phyloP scores from a whole-genome alignment of 2,113 vertebrate genomes.

The Scophthalmus maximus region DNA sequence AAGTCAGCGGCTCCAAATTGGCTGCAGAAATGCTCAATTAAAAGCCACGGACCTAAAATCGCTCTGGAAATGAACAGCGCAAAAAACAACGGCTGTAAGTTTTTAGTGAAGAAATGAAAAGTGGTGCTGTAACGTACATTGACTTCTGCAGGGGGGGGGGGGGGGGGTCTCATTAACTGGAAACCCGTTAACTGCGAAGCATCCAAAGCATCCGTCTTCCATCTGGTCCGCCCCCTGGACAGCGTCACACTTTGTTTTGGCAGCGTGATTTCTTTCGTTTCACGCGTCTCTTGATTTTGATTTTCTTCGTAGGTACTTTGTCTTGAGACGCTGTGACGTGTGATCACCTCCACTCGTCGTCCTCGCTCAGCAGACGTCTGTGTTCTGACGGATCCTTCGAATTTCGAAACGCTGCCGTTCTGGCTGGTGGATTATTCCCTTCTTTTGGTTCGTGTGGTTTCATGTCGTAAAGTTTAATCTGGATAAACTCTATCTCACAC shows the following conservation, averaged over 20 bases:
- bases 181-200: not conserved
- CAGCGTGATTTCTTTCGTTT: not conserved
- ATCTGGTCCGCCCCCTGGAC: not conserved
- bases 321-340: too few relatives aligned
- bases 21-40: slow-evolving; percentile 64
- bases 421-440: too few relatives aligned
- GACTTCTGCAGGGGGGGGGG: not conserved
- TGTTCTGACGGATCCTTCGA: too few relatives aligned
- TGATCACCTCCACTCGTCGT: too few relatives aligned
- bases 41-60: slow-evolving; percentile 35
- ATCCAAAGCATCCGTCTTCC: not conserved
- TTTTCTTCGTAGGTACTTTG: too few relatives aligned
- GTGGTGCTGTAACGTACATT: slow-evolving; percentile 1
- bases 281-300: too few relatives aligned
- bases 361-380: too few relatives aligned
- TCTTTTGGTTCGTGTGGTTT: too few relatives aligned
- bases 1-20: slow-evolving; percentile 55
- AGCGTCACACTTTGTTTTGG: not conserved
- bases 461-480: too few relatives aligned
- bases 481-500: too few relatives aligned
- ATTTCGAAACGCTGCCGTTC: too few relatives aligned
- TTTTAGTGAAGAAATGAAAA: slow-evolving; percentile 25
- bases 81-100: slow-evolving; percentile 2
- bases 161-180: slow-evolving; percentile 11
- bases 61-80: slow-evolving; percentile 40